These are phyloP conservation scores for Vidua chalybeata DNA, from an alignment of 2,113 vertebrate genomes.

Conservation along the genomic window DNA sequence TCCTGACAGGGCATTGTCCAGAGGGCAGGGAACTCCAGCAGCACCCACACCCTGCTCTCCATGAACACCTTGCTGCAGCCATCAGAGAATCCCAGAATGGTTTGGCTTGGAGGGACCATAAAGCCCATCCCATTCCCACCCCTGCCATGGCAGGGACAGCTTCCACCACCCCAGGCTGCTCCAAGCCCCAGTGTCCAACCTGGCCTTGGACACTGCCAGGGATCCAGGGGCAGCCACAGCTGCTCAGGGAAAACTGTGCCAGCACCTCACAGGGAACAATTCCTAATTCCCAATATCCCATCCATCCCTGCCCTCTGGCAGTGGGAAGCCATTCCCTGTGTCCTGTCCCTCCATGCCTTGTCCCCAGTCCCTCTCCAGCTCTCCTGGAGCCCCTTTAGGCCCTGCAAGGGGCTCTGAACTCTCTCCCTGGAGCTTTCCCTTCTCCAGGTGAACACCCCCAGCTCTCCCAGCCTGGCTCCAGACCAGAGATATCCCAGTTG, in stretches of 20 bases:
- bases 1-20: rapidly evolving
- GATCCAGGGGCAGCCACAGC: background rate
- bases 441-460: background rate
- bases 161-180: rapidly evolving
- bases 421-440: background rate
- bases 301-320: rapidly evolving
- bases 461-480: background rate
- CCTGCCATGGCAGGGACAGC: background rate
- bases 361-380: background rate
- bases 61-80: background rate
- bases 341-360: background rate
- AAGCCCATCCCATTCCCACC: rapidly evolving
- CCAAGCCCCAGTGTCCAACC: rapidly evolving
- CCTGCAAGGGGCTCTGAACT: rapidly evolving
- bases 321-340: background rate
- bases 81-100: background rate
- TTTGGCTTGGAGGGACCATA: background rate
- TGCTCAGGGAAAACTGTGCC: background rate
- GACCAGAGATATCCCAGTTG: background rate
- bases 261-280: rapidly evolving
- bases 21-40: background rate
- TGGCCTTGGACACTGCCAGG: rapidly evolving
- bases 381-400: background rate
- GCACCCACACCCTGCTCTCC: background rate
- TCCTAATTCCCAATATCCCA: background rate